Conservation (phyloP, 1,140 invertebrate species). For the Schmidtea mediterranea region DNA sequence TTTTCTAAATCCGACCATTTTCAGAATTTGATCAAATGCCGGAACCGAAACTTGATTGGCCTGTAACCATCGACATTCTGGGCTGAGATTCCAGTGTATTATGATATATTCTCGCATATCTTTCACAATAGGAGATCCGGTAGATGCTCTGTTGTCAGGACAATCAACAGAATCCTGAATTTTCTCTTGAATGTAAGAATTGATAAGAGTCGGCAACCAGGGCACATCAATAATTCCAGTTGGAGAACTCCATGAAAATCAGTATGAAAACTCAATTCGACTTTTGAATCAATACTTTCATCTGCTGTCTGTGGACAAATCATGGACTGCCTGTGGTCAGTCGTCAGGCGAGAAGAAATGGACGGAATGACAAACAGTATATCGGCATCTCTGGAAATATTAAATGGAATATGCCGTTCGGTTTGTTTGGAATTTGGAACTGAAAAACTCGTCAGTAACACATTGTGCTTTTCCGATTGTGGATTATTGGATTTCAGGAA, state of each 20-base stretch:
- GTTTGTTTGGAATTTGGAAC: too few relatives aligned
- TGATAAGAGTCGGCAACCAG: not conserved
- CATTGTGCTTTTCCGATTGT: too few relatives aligned
- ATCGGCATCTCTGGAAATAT: not conserved
- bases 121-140: not conserved
- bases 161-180: not conserved
- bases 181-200: not conserved
- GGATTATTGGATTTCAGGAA: too few relatives aligned
- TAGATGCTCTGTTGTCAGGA: not conserved
- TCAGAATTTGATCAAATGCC: constrained; percentile 60
- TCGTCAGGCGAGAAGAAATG: not conserved
- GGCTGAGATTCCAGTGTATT: not conserved
- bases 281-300: not conserved
- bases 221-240: constrained; percentile 1
- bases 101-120: not conserved
- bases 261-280: not conserved
- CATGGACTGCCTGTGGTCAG: constrained; percentile 1
- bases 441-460: too few relatives aligned
- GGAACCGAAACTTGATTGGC: not conserved
- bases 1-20: constrained; percentile 80
- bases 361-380: not conserved
- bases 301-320: not conserved
- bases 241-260: constrained; percentile 3
- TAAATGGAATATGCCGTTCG: not conserved
- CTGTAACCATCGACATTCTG: constrained; percentile 1